Evolutionary conservation across 1,140 invertebrate species (phyloP), one percentile per base, ranked within the genome.

Genomic region (Manduca sexta): DNA sequence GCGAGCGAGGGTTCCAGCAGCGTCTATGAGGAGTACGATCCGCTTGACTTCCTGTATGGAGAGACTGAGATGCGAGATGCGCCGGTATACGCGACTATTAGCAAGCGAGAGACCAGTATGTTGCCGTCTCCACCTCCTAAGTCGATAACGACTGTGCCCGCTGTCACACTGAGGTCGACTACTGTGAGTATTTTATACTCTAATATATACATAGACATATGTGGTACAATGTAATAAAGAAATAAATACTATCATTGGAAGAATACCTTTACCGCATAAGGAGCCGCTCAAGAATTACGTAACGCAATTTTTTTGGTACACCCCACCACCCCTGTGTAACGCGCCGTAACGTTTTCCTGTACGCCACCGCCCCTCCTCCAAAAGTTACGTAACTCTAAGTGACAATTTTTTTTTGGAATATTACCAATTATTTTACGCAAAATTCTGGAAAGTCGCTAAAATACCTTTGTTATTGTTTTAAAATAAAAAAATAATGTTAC

Each of bases 21-120:
- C 49, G 91, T 95, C 44, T 95, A 96, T 65, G 92, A 95, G 61
- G 92, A 93, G 49, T 95, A 94, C 71, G 93, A 96, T 83, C 94
- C 94, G 2, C 91, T 95, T 57, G 94, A 96, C 77, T 95, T 94
- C 60, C 89, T 95, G 71, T 94, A 95, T 64, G 90, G 89, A 54
- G 91, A 91, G 76, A 91, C 89, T 41, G 91, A 91, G 63, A 91
- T 92, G 55, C 92, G 90, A 61, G 93, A 92, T 14, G 91, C 93
- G 78, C 92, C 93, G 3, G 88, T 94, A 39, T 95, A 95, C 75
- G 92, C 91, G 13, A 90, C 92, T 1, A 88, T 93, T 5, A 91
- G 90, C 60, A 91, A 90, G 64, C 89, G 89, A 34, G 90, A 91
- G 51, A 90, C 88, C 65, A 88, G 87, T 14, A 84, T 88, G 46